A percentile compares a stretch with the other conserved stretches of the same genome.
Evolutionary conservation across 2,113 vertebrate genomes (phyloP).

Genomic region (Bubo bubo): DNA sequence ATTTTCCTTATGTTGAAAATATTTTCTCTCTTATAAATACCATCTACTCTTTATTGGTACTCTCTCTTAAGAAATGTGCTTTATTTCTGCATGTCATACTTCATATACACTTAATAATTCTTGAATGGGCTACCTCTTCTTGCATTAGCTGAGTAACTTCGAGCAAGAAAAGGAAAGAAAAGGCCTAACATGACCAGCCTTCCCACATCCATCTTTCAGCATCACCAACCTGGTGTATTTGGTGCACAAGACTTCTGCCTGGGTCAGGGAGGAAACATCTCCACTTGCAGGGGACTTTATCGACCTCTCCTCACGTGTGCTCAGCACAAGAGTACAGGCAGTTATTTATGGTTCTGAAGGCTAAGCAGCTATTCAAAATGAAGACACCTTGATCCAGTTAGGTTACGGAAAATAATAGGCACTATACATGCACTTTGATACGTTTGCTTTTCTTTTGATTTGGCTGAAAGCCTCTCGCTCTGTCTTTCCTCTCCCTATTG

Average conservation of each 20-base stretch:
- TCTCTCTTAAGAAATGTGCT: not conserved
- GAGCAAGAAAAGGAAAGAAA: not conserved
- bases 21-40: not conserved
- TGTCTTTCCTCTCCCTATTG: not conserved
- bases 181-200: not conserved
- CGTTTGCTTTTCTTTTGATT: slow-evolving; percentile 46
- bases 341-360: slow-evolving; percentile 1
- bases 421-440: slow-evolving; percentile 17
- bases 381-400: not conserved
- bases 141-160: not conserved
- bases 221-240: not conserved
- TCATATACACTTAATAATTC: not conserved
- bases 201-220: not conserved
- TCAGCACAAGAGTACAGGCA: not conserved
- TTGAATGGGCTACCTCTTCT: not conserved
- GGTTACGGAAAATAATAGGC: not conserved
- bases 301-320: not conserved
- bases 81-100: not conserved
- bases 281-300: accelerated
- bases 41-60: not conserved
- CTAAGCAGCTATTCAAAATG: not conserved
- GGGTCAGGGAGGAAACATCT: not conserved
- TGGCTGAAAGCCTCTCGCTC: not conserved
- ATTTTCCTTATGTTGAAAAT: not conserved
- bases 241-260: not conserved